Evolutionary conservation across 2,113 vertebrate genomes (phyloP).

Genomic region (Halcyon senegalensis): DNA sequence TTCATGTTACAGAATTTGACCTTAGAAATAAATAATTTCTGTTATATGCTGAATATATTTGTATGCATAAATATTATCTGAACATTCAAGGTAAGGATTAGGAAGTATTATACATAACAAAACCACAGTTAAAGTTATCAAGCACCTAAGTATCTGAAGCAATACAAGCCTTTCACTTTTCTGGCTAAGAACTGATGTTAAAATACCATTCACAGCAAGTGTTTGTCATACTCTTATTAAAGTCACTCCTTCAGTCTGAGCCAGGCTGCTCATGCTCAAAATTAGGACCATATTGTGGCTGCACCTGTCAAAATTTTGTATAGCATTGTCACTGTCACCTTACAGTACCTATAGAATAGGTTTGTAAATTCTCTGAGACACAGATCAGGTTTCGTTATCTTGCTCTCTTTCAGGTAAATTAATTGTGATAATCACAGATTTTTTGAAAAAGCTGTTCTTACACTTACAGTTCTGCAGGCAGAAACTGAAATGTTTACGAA

Average conservation of each 20-base stretch:
- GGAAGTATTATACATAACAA: not conserved
- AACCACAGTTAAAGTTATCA: not conserved
- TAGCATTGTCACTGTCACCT: not conserved
- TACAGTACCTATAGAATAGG: not conserved
- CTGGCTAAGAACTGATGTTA: not conserved
- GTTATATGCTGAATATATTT: not conserved
- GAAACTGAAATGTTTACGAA: not conserved
- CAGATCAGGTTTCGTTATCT: not conserved
- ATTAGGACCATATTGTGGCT: fast-evolving
- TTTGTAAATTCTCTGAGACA: not conserved
- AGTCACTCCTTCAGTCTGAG: not conserved
- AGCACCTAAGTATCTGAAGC: not conserved
- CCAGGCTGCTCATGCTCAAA: not conserved
- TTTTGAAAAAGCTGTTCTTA: conserved; percentile 1
- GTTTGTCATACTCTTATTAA: not conserved
- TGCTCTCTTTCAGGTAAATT: not conserved
- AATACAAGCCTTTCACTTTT: not conserved
- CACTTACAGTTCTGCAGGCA: not conserved
- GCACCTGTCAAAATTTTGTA: not conserved
- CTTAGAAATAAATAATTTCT: not conserved
- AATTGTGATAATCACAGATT: not conserved
- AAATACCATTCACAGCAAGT: not conserved
- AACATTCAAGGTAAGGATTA: not conserved
- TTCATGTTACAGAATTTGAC: not conserved
- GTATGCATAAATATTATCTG: not conserved